Evolutionary conservation across 2,113 vertebrate species (phyloP), one percentile per base, ranked within the genome.

Genomic region (Tenebrosternarchus preto): DNA sequence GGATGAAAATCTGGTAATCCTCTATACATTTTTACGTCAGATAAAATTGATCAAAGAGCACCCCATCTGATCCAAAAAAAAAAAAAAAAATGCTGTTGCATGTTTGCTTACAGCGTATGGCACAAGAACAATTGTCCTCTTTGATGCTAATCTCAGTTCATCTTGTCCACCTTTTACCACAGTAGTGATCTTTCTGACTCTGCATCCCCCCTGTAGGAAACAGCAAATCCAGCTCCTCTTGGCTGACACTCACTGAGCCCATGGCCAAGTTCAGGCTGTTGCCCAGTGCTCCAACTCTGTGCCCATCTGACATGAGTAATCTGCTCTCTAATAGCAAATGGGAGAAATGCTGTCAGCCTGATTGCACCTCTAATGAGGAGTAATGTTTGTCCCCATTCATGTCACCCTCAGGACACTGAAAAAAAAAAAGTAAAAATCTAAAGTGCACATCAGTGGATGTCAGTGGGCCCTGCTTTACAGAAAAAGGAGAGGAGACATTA

Each of bases 241-340:
- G 9, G 39, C 53, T 76, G 80, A 80, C 76, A 67, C 71, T 84
- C 76, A 61, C 53, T 24, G 33, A 78, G 29, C 31, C 27, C 60
- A 6, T 50, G 55, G 73, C 83, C 73, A 78, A 76, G 20, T 84
- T 81, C 69, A 82, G 87, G 84, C 76, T 88, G 87, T 85, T 87
- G 74, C 25, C 59, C 85, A 55, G 61, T 73, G 19, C 82, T 88
- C 80, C 86, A 84, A 78, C 56, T 84, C 85, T 85, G 80, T 72
- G 83, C 87, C 84, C 85, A 86, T 87, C 85, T 90, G 90, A 90
- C 88, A 88, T 85, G 84, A 88, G 85, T 89, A 86, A 91, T 91
- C 86, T 88, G 9, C 55, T 80, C 82, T 43, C 85, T 90, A 91
- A 92, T 90, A 88, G 86, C 85, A 82, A 77, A 72, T 69, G 84